phyloP scores from a whole-genome alignment of 2,113 vertebrate genomes.

The Prionailurus viverrinus region DNA sequence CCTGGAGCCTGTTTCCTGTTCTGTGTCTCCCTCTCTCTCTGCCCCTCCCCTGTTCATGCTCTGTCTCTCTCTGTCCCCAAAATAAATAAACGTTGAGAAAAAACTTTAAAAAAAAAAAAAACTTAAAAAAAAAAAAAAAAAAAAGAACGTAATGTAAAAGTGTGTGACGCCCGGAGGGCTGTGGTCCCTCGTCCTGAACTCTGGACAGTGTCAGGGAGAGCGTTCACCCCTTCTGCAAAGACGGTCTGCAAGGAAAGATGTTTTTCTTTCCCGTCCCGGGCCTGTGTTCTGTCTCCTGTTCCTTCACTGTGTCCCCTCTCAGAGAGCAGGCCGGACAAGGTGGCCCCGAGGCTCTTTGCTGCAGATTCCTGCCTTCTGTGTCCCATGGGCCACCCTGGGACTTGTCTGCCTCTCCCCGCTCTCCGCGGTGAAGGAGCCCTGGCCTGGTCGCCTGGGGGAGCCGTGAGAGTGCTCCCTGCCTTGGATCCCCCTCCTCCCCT shows the following conservation, averaged over 20 bases:
- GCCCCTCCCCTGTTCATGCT: too few relatives aligned
- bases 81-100: too few relatives aligned
- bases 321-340: neutral
- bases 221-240: neutral
- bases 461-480: neutral
- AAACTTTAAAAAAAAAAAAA: too few relatives aligned
- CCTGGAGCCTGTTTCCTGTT: too few relatives aligned
- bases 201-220: neutral
- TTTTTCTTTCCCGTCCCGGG: accelerated
- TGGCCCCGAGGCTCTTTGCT: neutral
- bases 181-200: accelerated
- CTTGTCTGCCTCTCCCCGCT: neutral
- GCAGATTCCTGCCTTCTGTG: neutral
- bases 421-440: accelerated
- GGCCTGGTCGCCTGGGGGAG: neutral
- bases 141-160: too few relatives aligned
- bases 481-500: neutral
- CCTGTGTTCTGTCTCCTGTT: neutral
- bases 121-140: too few relatives aligned
- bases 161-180: accelerated
- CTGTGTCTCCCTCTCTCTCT: too few relatives aligned
- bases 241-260: neutral
- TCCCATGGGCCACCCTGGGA: accelerated
- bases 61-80: too few relatives aligned
- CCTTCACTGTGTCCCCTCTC: neutral